Evolutionary conservation across 2,888 invertebrate species (phyloP), one percentile per base, ranked within the genome.

Genomic region (Epistrophe grossulariae): DNA sequence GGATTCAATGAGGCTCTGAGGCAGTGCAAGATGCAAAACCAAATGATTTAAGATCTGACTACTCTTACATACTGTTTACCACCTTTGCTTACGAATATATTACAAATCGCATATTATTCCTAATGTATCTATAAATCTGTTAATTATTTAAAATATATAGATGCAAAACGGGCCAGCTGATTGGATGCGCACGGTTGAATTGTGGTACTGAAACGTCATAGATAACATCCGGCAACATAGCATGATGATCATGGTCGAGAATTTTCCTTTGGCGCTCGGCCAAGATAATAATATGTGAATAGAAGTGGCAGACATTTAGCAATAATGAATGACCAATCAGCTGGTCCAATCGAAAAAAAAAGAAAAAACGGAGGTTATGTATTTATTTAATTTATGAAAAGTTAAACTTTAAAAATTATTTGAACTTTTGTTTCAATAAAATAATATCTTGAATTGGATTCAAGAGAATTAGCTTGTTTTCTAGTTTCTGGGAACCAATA

Each of bases 1-100:
- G 99, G 99, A 83, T 99, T 99, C 93, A 99, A 99, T 92, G 99
- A 99, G 93, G 99, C 99, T 76, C 94, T 99, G 84, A 96, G 97
- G 91, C 98, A 99, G 92, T 99, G 99, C 96, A 98, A 98, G 94
- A 90, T 95, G 88, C 94, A 95, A 92, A 95, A 97, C 93, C 95
- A 96, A 95, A 91, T 95, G 92, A 94, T 94, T 93, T 89, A 89
- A 84, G 59, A 50, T 45, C 40, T 17, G 13, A 24, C n/a, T 13
- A 68, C 24, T 57, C 31, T 28, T 8, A 55, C 8, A 19, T 45
- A 68, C 74, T 13, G n/a, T 2, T 38, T 70, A 71, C 77, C 17
- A 77, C 24, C 59, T 74, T 79, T 70, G 76, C 62, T 40, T 79
- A 45, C 38, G 70, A 72, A 73, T 52, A 70, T 57, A 24, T 17